Percentiles rank a stretch among this genome's conserved stretches.
Conservation (phyloP, 2,888 invertebrate genomes). For the Prosopocoilus inquinatus region DNA sequence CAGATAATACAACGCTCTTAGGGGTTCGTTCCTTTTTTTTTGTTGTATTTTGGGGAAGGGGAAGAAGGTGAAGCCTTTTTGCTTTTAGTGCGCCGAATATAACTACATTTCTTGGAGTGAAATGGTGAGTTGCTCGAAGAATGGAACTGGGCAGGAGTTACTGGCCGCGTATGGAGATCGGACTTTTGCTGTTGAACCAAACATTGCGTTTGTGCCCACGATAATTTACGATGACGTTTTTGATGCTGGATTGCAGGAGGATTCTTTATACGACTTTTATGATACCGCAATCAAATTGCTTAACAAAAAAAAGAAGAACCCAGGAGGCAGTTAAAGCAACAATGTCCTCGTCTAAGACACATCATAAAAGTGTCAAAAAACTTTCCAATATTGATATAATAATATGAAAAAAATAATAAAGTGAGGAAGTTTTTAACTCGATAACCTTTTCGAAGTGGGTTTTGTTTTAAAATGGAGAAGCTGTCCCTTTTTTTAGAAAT, state of each 20-base stretch:
- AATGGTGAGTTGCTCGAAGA: slow-evolving; percentile 36
- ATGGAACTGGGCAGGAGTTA: slow-evolving; percentile 34
- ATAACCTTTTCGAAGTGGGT: no score
- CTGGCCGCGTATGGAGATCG: slow-evolving; percentile 46
- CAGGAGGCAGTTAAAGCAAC: no score
- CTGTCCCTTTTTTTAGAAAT: no score
- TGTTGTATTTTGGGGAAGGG: no score
- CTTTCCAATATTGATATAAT: no score
- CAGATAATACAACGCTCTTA: neutral
- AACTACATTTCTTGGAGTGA: slow-evolving; percentile 14
- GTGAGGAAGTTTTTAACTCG: no score
- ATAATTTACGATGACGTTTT: slow-evolving; percentile 46
- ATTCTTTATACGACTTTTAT: slow-evolving; percentile 32
- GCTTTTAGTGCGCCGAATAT: slow-evolving; percentile 10
- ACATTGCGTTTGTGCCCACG: slow-evolving; percentile 49
- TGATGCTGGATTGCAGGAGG: slow-evolving; percentile 24
- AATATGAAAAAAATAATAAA: no score
- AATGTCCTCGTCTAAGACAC: no score
- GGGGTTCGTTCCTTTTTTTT: neutral
- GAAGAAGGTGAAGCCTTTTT: slow-evolving; percentile 1
- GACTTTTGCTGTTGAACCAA: slow-evolving; percentile 42
- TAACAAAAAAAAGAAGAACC: neutral
- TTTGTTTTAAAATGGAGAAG: no score
- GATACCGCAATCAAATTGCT: slow-evolving; percentile 28
- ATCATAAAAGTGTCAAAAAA: no score